phyloP scores from a whole-genome alignment of 2,797 vertebrate genomes.

The Enteromius argenteus region DNA sequence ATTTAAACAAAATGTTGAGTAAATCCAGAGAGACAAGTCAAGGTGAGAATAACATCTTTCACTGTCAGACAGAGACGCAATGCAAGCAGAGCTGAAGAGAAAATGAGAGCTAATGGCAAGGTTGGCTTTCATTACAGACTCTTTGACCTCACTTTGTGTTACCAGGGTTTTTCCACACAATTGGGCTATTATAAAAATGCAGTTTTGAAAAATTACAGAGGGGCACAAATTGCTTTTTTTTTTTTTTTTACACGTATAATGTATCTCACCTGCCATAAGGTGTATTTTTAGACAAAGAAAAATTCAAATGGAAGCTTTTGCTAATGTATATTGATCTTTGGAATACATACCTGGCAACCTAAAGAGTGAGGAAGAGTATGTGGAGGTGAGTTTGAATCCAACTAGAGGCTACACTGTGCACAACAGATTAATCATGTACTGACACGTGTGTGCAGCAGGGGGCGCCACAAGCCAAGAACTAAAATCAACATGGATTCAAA shows the following conservation, averaged over 20 bases:
- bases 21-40: neutral
- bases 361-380: neutral
- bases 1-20: neutral
- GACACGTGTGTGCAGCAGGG: neutral
- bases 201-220: neutral
- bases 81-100: neutral
- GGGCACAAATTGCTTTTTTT: neutral
- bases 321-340: neutral
- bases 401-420: neutral
- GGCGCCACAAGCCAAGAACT: neutral
- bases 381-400: neutral
- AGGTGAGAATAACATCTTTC: neutral
- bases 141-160: neutral
- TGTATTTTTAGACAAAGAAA: neutral
- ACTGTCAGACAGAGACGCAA: neutral
- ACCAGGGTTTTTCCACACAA: neutral
- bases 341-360: neutral
- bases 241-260: neutral
- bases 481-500: neutral
- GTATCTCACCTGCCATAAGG: neutral
- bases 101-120: no score
- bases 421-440: neutral
- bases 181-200: neutral
- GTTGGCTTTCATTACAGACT: neutral
- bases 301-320: neutral